Evolutionary conservation across 2,113 vertebrate species (phyloP), one percentile per base, ranked within the genome.

Genomic region (Sminthopsis crassicaudata): DNA sequence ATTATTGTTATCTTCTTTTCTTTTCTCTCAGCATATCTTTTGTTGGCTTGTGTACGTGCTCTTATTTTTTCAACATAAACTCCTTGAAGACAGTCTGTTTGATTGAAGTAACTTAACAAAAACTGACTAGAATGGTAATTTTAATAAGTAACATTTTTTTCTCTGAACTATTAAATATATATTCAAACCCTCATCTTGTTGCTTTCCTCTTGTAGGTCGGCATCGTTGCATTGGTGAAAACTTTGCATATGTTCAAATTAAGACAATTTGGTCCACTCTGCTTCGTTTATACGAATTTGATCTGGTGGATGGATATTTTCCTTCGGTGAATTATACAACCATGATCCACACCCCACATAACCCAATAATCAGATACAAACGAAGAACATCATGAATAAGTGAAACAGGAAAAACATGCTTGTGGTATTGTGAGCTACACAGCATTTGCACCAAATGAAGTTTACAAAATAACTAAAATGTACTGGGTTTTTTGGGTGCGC

Each of bases 161-260:
- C 55, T 57, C 8, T 55, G 30, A 60, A 67, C 30, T 67, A 67
- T 36, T 36, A 22, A 22, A 76, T n/a, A 19, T 8, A 23, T n/a
- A n/a, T 76, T 67, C 14, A n/a, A 16, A 76, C 19, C 36, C 36
- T 76, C 60, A 76, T 24, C 0, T 46, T 90, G n/a, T 52, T 50
- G 60, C 50, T 88, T 91, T 94, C 67, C 93, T 97, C 96, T 90
- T 94, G 90, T 96, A 99, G 99, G 99, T 12, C 99, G 99, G 57
- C 99, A 99, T 96, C 99, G 99, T 91, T 99, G 99, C 97, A 99
- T 99, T 52, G 99, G 99, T 91, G 99, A 99, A 97, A 99, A 99
- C 98, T 99, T 99, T 12, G 99, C 99, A 27, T 99, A 99, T 10
- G 99, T 99, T 96, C 99, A 99, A 97, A 99, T 99, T 96, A 99